A percentile compares a stretch with the other conserved stretches of the same genome.
Conservation (phyloP, 1,140 invertebrate genomes). For the Sycophila sp. region DNA sequence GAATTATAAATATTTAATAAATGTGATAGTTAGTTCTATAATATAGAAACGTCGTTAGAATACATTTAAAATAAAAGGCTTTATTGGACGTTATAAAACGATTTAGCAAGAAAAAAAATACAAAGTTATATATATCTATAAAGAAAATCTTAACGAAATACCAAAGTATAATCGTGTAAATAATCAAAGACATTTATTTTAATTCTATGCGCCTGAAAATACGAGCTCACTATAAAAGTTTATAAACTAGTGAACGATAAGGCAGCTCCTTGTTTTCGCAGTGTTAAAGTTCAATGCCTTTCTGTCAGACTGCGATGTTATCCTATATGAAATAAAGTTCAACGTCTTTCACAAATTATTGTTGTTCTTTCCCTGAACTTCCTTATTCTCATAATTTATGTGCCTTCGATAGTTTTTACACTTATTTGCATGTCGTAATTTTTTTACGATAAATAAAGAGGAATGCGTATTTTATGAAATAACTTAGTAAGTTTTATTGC, state of each 20-base stretch:
- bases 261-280: slow-evolving; percentile 26
- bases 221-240: slow-evolving; percentile 28
- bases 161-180: slow-evolving; percentile 60
- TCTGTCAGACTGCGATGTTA: slow-evolving; percentile 39
- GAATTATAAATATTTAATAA: slow-evolving; percentile 51
- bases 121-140: slow-evolving; percentile 46
- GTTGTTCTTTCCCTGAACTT: slow-evolving; percentile 7
- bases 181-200: slow-evolving; percentile 55
- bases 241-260: slow-evolving; percentile 33
- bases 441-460: background rate
- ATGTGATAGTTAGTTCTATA: slow-evolving; percentile 59
- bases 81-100: slow-evolving; percentile 51
- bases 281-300: slow-evolving; percentile 26
- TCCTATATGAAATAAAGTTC: slow-evolving; percentile 55
- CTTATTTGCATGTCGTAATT: background rate
- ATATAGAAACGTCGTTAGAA: slow-evolving; percentile 49
- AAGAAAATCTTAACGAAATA: slow-evolving; percentile 54
- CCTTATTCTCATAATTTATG: too few species aligned
- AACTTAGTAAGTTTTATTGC: background rate
- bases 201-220: slow-evolving; percentile 39
- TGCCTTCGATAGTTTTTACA: too few species aligned
- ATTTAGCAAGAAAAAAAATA: slow-evolving; percentile 42
- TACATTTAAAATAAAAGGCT: slow-evolving; percentile 42
- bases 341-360: slow-evolving; percentile 49
- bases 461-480: background rate